Percentiles rank a stretch among this genome's conserved stretches.
These are phyloP conservation scores for Laupala kohalensis DNA, from an alignment of 1,140 invertebrate genomes.

Conservation along the genomic window DNA sequence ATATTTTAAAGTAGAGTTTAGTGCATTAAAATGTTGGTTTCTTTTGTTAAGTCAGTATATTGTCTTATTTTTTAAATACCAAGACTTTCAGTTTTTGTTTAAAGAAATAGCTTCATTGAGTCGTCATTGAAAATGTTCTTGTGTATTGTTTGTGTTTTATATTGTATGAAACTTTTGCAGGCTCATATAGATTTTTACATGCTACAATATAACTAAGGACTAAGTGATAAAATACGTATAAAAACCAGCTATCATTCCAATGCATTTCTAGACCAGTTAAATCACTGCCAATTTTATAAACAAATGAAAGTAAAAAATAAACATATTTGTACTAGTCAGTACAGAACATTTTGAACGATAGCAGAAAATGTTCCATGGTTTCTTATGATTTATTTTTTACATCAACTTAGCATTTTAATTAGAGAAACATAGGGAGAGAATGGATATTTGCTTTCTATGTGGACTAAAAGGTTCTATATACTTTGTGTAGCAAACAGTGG, in stretches of 20 bases:
- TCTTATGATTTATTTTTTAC: background rate
- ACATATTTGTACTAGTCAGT: constrained; percentile 6
- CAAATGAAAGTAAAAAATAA: background rate
- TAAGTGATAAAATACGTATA: constrained; percentile 2
- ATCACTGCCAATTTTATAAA: constrained; percentile 8
- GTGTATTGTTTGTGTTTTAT: too few relatives aligned
- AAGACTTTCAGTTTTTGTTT: too few relatives aligned
- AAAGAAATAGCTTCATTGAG: too few relatives aligned
- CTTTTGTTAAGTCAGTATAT: too few relatives aligned
- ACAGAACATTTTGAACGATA: constrained; percentile 2
- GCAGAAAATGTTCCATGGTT: background rate
- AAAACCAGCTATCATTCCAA: constrained; percentile 6
- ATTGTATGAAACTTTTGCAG: background rate
- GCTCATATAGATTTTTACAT: background rate
- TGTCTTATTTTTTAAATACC: too few relatives aligned
- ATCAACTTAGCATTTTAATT: background rate
- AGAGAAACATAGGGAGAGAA: background rate
- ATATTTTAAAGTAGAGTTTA: too few relatives aligned
- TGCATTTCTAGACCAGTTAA: constrained; percentile 7
- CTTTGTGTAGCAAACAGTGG: background rate
- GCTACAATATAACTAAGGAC: background rate
- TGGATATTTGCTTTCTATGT: background rate
- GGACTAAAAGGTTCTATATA: background rate
- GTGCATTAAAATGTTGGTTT: too few relatives aligned
- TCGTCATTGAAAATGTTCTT: too few relatives aligned